Base-by-base conservation (phyloP, 2,113 vertebrate genomes). In the Colistium nudipinnis region DNA sequence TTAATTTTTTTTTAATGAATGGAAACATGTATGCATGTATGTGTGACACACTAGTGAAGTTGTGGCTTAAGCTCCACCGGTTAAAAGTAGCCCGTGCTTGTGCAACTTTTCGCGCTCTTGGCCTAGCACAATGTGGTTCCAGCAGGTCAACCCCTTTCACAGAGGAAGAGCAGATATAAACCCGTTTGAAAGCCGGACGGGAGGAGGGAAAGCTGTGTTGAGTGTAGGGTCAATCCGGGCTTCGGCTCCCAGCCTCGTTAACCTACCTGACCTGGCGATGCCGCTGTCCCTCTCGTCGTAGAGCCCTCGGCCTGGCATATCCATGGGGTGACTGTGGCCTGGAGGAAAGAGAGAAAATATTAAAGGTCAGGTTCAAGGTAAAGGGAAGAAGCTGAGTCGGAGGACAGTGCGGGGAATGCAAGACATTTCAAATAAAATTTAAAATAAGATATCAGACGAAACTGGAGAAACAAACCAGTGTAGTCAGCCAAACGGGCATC, bases 261-360 rank as follows among this genome's bases (percentile, higher is more conserved):
- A 85, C 90, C 91, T 93, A 99, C 98, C 98, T 90, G 97, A 99
- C 83, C 98, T 93, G 41, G 98, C 97, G 83, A 99, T 99, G 51
- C 98, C 97, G 28, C 97, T 98, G 92, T 99, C 98, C 88, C 97
- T 88, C 87, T 99, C 98, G 43, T 98, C 96, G 39, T 93, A 91
- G 44, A 93, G 88, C 59, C 97, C 94, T 86, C 97, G 91, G 69
- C 96, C 95, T 38, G 98, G 98, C 98, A 99, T 99, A 92, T 99
- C 98, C 97, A 99, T 98, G 27, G 98, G 97, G 79, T 98, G 98
- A 91, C 97, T 99, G 69, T 98, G 97, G 86, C 97, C 98, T 99
- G 89, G 38, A 87, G 88, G 39, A 61, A 36, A 20, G n/a, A 59
- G 27, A 33, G 16, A 72, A 17, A 57, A 14, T 38, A 31, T 30